phyloP scores from a whole-genome alignment of 2,888 invertebrate genomes.

The Drosophila paucipuncta region DNA sequence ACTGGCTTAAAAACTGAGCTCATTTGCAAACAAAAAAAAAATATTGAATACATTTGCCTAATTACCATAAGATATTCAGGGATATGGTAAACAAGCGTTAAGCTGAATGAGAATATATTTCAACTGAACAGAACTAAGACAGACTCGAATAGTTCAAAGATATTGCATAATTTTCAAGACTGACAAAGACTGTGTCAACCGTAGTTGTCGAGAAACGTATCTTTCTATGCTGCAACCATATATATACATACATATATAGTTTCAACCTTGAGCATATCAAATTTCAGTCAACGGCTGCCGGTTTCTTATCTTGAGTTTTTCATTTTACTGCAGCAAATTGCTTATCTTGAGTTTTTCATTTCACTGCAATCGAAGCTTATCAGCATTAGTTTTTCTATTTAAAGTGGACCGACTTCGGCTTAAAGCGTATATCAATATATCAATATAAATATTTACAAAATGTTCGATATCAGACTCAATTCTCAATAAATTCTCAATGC shows the following conservation, averaged over 20 bases:
- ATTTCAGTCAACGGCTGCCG: constrained; percentile 8
- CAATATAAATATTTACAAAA: constrained; percentile 39
- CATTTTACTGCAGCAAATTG: constrained; percentile 9
- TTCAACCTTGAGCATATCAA: constrained; percentile 4
- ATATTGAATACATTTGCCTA: background rate
- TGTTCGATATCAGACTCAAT: constrained; percentile 12
- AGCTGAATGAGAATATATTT: background rate
- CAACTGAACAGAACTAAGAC: background rate
- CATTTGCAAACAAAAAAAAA: constrained; percentile 27
- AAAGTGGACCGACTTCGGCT: background rate
- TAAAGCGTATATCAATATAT: constrained; percentile 1
- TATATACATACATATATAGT: constrained; percentile 6
- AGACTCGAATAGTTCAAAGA: background rate
- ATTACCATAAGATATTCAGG: background rate
- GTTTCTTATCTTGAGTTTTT: constrained; percentile 15
- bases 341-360: constrained; percentile 11
- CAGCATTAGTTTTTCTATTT: background rate
- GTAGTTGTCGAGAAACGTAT: background rate
- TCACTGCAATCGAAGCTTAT: constrained; percentile 18
- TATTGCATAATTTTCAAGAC: background rate
- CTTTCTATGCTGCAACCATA: constrained; percentile 4
- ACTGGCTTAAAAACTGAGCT: constrained; percentile 32
- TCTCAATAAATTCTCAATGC: constrained; percentile 1
- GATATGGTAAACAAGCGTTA: background rate
- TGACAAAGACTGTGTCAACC: background rate